Conservation (phyloP, 2,888 invertebrate genomes). For the Ennomos fuscantarius region DNA sequence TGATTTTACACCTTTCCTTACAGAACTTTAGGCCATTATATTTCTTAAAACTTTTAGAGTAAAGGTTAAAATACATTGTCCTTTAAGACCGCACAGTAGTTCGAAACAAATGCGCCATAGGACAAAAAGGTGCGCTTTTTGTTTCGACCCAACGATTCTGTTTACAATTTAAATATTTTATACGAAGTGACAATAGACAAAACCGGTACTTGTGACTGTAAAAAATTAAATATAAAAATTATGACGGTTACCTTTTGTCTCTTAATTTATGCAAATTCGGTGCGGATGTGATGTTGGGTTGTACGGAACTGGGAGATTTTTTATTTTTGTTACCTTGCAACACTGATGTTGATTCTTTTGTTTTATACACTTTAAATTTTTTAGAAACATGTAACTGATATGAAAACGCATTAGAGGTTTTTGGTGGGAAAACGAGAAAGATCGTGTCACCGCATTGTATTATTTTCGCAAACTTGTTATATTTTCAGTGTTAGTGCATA, state of each 20-base stretch:
- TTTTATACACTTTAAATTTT: not conserved
- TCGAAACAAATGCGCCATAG: constrained; percentile 49
- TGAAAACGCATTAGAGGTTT: too few species aligned
- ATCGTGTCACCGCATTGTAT: too few species aligned
- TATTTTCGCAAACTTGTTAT: too few species aligned
- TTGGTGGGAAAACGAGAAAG: too few species aligned
- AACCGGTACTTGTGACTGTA: constrained; percentile 83
- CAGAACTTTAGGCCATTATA: constrained; percentile 24
- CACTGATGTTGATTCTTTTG: constrained; percentile 24
- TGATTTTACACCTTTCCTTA: constrained; percentile 54
- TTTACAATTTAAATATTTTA: constrained; percentile 83
- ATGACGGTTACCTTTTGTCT: constrained; percentile 78
- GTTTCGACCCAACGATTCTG: constrained; percentile 80
- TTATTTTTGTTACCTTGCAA: constrained; percentile 43
- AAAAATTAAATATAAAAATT: constrained; percentile 84
- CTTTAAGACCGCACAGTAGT: constrained; percentile 40
- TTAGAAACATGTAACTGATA: too few species aligned
- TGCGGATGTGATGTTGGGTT: constrained; percentile 61
- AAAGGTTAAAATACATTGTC: constrained; percentile 36
- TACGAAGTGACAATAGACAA: constrained; percentile 79
- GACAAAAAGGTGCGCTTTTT: constrained; percentile 73
- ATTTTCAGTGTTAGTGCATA: too few species aligned
- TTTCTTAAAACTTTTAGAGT: fast-evolving
- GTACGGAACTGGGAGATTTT: constrained; percentile 11
- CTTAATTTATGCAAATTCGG: constrained; percentile 77